Percentiles rank a stretch among this genome's conserved stretches.
Conservation (phyloP, 2,888 invertebrate species). For the Sylvicola cinctus region DNA sequence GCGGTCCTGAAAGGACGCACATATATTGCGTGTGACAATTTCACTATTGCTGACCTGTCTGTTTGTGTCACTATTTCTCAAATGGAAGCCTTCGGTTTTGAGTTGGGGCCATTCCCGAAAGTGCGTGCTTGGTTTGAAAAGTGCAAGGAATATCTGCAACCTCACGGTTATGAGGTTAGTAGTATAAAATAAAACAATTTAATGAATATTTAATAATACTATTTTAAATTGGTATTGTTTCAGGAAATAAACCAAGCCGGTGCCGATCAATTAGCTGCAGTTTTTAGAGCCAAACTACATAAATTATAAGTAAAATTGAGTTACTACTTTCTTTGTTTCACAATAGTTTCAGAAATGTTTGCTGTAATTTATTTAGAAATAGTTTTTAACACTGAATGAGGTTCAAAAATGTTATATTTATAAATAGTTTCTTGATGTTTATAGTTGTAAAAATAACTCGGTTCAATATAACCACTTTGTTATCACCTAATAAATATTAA, state of each 20-base stretch:
- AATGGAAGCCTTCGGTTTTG: constrained; percentile 29
- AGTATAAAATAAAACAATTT: background rate
- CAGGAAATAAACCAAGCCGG: background rate
- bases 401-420: too few relatives aligned
- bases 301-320: too few relatives aligned
- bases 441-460: too few relatives aligned
- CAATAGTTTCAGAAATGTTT: too few relatives aligned
- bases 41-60: constrained; percentile 23
- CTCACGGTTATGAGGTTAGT: constrained; percentile 39
- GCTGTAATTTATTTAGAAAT: too few relatives aligned
- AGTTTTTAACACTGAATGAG: too few relatives aligned
- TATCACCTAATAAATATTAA: too few relatives aligned
- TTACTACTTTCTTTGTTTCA: too few relatives aligned
- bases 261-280: background rate
- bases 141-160: constrained; percentile 38
- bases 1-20: constrained; percentile 29
- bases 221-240: too few relatives aligned
- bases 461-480: too few relatives aligned
- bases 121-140: constrained; percentile 41
- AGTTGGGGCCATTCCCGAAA: constrained; percentile 29
- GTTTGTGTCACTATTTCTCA: constrained; percentile 21
- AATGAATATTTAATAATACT: too few relatives aligned
- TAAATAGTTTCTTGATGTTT: too few relatives aligned
- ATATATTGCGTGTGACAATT: constrained; percentile 36
- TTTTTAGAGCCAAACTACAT: background rate